Percentiles rank a stretch among this genome's conserved stretches.
Evolutionary conservation across 1,140 invertebrate genomes (phyloP).

Genomic region (Hirudo medicinalis): DNA sequence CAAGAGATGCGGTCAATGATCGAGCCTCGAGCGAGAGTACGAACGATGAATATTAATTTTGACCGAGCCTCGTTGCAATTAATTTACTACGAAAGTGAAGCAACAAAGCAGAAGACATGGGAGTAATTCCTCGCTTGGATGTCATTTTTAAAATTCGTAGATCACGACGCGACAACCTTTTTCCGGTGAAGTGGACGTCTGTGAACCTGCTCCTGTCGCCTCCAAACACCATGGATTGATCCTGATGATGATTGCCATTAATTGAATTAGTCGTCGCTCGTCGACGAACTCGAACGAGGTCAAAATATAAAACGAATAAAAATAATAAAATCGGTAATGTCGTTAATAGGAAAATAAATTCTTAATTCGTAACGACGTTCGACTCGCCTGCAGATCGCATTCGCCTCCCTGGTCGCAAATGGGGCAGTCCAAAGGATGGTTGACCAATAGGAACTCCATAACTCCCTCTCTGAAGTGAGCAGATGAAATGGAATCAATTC

Average conservation of each 20-base stretch:
- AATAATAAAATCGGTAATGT: not conserved
- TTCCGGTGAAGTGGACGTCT: slow-evolving; percentile 82
- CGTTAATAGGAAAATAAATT: not conserved
- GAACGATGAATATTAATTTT: too few relatives aligned
- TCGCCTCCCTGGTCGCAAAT: slow-evolving; percentile 99
- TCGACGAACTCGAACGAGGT: too few relatives aligned
- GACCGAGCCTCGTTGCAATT: too few relatives aligned
- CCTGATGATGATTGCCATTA: slow-evolving; percentile 47
- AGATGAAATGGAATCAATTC: not conserved
- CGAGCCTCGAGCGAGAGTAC: not conserved
- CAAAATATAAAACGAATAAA: not conserved
- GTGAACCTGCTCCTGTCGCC: slow-evolving; percentile 84
- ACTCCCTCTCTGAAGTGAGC: slow-evolving; percentile 56
- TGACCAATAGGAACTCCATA: slow-evolving; percentile 96
- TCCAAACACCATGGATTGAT: slow-evolving; percentile 99
- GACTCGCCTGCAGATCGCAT: slow-evolving; percentile 65
- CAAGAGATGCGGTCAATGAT: not conserved
- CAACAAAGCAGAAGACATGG: too few relatives aligned
- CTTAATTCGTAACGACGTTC: slow-evolving; percentile 6
- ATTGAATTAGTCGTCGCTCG: too few relatives aligned
- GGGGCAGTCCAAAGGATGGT: slow-evolving; percentile 96
- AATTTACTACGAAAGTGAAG: too few relatives aligned
- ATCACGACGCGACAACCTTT: slow-evolving; percentile 55
- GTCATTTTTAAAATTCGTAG: not conserved
- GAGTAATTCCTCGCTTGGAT: not conserved